Percentiles rank a stretch among this genome's conserved stretches.
phyloP scores from a whole-genome alignment of 2,888 invertebrate species.

The Epinotia demarniana region DNA sequence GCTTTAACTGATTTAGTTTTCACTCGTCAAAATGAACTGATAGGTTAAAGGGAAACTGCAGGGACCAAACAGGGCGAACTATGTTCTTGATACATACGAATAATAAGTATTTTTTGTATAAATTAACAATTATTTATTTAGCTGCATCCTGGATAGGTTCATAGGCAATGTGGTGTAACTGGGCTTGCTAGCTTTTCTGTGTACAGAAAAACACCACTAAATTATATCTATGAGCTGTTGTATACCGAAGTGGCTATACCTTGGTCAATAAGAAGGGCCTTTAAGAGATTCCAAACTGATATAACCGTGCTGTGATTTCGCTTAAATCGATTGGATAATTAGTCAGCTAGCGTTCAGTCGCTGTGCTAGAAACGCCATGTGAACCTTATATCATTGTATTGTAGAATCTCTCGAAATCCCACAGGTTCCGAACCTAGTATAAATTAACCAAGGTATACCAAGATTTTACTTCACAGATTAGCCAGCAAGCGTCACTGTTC shows the following conservation, averaged over 20 bases:
- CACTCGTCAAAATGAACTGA: constrained; percentile 56
- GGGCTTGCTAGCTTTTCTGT: constrained; percentile 53
- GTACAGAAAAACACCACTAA: background rate
- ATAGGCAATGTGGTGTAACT: constrained; percentile 66
- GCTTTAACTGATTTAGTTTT: constrained; percentile 36
- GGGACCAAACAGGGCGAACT: constrained; percentile 65
- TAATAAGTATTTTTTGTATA: constrained; percentile 59
- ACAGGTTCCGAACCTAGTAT: too few species aligned
- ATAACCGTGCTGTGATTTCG: too few species aligned
- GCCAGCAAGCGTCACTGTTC: constrained; percentile 17
- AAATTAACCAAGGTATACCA: too few species aligned
- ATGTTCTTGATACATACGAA: constrained; percentile 56
- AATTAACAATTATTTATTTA: constrained; percentile 76
- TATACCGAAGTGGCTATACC: too few species aligned
- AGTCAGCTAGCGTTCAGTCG: too few species aligned
- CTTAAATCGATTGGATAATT: too few species aligned
- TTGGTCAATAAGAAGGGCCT: too few species aligned
- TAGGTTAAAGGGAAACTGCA: constrained; percentile 54
- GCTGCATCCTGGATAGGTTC: constrained; percentile 69
- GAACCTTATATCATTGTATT: too few species aligned
- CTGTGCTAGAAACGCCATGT: too few species aligned
- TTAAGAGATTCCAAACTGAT: too few species aligned
- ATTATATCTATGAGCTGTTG: too few species aligned
- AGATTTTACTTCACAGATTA: background rate
- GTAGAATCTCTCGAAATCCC: too few species aligned